Evolutionary conservation across 1,140 invertebrate genomes (phyloP).

Genomic region (Drosophila micromelanica): DNA sequence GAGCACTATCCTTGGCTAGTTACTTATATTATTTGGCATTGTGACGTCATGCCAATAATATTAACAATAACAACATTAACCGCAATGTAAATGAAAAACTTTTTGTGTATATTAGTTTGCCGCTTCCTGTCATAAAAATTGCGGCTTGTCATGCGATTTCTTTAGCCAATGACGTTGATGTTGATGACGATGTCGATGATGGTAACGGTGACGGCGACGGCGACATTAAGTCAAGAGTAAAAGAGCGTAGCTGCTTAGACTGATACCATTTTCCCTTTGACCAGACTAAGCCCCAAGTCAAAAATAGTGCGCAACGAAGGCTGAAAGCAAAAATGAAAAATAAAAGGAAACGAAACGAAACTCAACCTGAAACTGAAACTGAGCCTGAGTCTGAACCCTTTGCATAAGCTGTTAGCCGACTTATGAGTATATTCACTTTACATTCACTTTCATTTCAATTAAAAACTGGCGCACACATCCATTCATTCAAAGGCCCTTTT

Average conservation of each 20-base stretch:
- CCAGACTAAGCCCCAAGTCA: not conserved
- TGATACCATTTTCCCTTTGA: not conserved
- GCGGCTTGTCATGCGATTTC: conserved; percentile 77
- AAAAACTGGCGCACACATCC: conserved; percentile 18
- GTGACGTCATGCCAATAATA: conserved; percentile 60
- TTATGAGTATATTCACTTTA: conserved; percentile 15
- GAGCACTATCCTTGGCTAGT: no score
- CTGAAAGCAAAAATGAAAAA: not conserved
- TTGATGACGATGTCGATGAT: conserved; percentile 14
- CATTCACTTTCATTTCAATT: conserved; percentile 35
- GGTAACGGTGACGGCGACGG: not conserved
- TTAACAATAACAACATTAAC: conserved; percentile 41
- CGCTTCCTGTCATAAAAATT: conserved; percentile 70
- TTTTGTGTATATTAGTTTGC: conserved; percentile 56
- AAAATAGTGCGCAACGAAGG: not conserved
- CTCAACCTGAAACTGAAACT: not conserved
- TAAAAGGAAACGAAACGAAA: not conserved
- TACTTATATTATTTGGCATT: conserved; percentile 8
- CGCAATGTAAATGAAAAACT: conserved; percentile 68
- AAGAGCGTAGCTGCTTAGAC: conserved; percentile 13
- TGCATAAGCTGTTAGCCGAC: conserved; percentile 37
- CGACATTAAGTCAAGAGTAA: conserved; percentile 14
- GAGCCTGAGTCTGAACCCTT: conserved; percentile 25
- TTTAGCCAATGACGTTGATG: conserved; percentile 35
- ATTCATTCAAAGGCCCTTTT: conserved; percentile 11